Evolutionary conservation across 2,797 vertebrate species (phyloP), one percentile per base, ranked within the genome.

Genomic region (Gymnoscopelus microlampas): DNA sequence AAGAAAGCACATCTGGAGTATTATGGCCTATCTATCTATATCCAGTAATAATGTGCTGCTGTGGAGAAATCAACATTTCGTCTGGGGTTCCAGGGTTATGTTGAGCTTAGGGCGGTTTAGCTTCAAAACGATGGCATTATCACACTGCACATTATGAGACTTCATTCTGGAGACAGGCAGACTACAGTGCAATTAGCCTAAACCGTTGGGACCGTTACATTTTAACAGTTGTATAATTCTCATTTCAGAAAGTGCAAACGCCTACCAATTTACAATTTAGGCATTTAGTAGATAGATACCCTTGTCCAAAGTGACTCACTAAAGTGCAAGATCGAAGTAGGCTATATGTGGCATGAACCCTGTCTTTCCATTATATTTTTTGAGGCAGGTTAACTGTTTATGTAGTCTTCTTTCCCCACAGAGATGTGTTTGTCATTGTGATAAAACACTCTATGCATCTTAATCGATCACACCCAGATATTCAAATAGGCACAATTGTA

Each of bases 1-100:
- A 7, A 47, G 15, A 35, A 7, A 47, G 60, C 72, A 81, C 85
- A 85, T 86, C 83, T 87, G 85, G 81, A 68, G 59, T 49, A 66
- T n/a, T 23, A 23, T 12, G 23, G 24, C 59, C 1, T 15, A 44
- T 15, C 2, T 32, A 35, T 35, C 32, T 35, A 35, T 35, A 35
- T 35, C 32, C 32, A 3, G 56, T 58, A 35, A 35, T 39, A 65
- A 44, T 50, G 47, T 44, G 61, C 19, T 51, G 9, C n/a, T 51
- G 26, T 14, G 19, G n/a, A 70, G 24, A 24, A 59, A 53, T 66
- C 10, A 55, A 13, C 54, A 13, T 57, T 44, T 15, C 53, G 60
- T 57, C 55, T 14, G 15, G 15, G 7, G 19, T 70, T 72, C 39
- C 29, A 48, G 26, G 12, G 58, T 13, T 63, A 44, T 14, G 0